Conservation (phyloP, 2,888 invertebrate species). For the Megaustenia siamemsis region DNA sequence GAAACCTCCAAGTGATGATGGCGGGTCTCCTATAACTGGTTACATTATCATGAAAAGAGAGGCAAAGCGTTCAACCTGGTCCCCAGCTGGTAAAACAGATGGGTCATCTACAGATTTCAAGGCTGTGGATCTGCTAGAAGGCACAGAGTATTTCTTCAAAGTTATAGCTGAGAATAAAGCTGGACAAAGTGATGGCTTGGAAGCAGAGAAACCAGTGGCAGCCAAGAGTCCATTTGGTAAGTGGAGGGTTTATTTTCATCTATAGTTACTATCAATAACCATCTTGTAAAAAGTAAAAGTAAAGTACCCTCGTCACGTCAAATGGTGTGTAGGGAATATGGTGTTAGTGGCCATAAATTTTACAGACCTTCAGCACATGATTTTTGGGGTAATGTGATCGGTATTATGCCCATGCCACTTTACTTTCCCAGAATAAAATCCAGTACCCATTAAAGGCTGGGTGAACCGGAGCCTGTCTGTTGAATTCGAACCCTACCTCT, state of each 20-base stretch:
- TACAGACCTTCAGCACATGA: no score
- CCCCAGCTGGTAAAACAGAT: slow-evolving; percentile 59
- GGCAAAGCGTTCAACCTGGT: slow-evolving; percentile 60
- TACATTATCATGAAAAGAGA: slow-evolving; percentile 68
- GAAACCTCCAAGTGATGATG: slow-evolving; percentile 75
- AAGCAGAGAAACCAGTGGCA: slow-evolving; percentile 81
- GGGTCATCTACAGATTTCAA: slow-evolving; percentile 57
- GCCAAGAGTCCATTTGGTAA: slow-evolving; percentile 88
- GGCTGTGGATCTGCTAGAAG: slow-evolving; percentile 62
- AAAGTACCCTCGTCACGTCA: no score
- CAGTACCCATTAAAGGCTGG: no score
- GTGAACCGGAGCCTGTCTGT: no score
- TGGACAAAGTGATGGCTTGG: slow-evolving; percentile 88
- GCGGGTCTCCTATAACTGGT: slow-evolving; percentile 69
- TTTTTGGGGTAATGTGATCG: no score
- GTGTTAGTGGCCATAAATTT: no score
- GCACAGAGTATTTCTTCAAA: slow-evolving; percentile 72
- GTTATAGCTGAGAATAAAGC: slow-evolving; percentile 83
- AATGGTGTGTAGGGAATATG: no score
- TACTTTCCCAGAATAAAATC: no score
- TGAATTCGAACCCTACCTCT: no score
- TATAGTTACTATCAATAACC: no score
- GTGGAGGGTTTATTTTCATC: slow-evolving; percentile 63
- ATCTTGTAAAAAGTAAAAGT: no score
- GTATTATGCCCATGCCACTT: no score